Evolutionary conservation across 2,888 invertebrate genomes (phyloP).

Genomic region (Caenorhabditis panamensis): DNA sequence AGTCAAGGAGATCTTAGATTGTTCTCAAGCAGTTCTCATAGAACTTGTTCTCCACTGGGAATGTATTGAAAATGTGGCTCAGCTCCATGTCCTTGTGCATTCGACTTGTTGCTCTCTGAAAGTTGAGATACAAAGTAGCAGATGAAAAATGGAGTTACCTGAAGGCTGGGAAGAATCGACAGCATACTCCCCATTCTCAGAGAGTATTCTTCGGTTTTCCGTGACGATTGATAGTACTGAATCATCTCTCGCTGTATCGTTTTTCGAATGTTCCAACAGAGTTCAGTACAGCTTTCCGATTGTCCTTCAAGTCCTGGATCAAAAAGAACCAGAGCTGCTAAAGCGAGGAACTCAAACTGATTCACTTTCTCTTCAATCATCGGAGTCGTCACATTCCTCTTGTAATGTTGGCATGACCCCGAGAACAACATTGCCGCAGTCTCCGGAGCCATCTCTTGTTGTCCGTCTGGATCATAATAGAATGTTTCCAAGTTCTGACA

Average conservation of each 20-base stretch:
- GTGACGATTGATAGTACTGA: constrained; percentile 24
- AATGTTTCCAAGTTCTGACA: constrained; percentile 30
- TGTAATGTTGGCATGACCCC: constrained; percentile 16
- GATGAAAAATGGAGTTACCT: background rate
- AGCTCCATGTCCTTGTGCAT: constrained; percentile 38
- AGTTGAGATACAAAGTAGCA: background rate
- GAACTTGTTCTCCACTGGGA: constrained; percentile 1
- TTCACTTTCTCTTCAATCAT: constrained; percentile 35
- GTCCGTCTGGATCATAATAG: constrained; percentile 22
- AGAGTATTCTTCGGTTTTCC: background rate
- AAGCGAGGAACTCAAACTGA: constrained; percentile 31
- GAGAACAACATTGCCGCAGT: constrained; percentile 14
- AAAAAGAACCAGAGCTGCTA: constrained; percentile 31
- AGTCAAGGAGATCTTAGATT: background rate
- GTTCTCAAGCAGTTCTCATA: constrained; percentile 13
- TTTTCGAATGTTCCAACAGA: constrained; percentile 11
- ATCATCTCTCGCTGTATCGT: constrained; percentile 36
- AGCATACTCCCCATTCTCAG: constrained; percentile 23
- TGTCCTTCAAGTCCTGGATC: constrained; percentile 30
- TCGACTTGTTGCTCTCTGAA: constrained; percentile 26
- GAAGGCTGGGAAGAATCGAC: constrained; percentile 31
- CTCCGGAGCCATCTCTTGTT: constrained; percentile 5
- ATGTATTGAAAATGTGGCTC: constrained; percentile 14
- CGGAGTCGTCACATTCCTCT: constrained; percentile 34
- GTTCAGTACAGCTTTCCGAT: constrained; percentile 8